Evolutionary conservation across 2,888 invertebrate species (phyloP).

Genomic region (Psylliodes chrysocephalus): DNA sequence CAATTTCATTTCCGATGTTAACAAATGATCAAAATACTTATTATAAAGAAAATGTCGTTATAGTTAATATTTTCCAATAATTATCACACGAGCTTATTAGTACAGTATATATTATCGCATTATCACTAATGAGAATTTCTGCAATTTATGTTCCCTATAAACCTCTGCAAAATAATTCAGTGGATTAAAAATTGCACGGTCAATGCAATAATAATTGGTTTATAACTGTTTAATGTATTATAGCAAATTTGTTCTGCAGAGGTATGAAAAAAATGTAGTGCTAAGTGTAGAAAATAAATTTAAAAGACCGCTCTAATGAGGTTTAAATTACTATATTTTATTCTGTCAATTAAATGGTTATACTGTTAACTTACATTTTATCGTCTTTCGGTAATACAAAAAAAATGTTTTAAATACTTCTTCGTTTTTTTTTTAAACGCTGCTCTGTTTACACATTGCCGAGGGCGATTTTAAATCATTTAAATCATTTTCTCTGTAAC

Average conservation of each 20-base stretch:
- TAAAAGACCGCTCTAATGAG: neutral
- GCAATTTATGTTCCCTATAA: conserved; percentile 33
- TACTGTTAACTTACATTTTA: too few relatives aligned
- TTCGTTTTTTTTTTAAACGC: too few relatives aligned
- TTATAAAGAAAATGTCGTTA: conserved; percentile 19
- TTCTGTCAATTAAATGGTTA: neutral
- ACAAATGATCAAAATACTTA: conserved; percentile 21
- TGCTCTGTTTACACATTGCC: too few relatives aligned
- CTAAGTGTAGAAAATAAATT: neutral
- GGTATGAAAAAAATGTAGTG: neutral
- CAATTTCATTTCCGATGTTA: conserved; percentile 22
- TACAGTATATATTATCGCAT: conserved; percentile 23
- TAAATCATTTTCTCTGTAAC: too few relatives aligned
- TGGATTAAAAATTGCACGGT: conserved; percentile 23
- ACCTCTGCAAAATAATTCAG: conserved; percentile 30
- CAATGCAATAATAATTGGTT: conserved; percentile 37
- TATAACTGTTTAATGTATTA: conserved; percentile 29
- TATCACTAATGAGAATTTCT: conserved; percentile 36
- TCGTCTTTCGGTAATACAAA: too few relatives aligned
- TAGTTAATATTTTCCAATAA: conserved; percentile 36
- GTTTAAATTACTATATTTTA: neutral
- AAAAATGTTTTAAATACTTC: too few relatives aligned
- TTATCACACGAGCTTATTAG: conserved; percentile 26
- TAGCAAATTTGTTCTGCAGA: neutral
- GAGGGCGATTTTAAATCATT: too few relatives aligned